phyloP scores from a whole-genome alignment of 64 coral and sea anemone species.

The Actinia tenebrosa region DNA sequence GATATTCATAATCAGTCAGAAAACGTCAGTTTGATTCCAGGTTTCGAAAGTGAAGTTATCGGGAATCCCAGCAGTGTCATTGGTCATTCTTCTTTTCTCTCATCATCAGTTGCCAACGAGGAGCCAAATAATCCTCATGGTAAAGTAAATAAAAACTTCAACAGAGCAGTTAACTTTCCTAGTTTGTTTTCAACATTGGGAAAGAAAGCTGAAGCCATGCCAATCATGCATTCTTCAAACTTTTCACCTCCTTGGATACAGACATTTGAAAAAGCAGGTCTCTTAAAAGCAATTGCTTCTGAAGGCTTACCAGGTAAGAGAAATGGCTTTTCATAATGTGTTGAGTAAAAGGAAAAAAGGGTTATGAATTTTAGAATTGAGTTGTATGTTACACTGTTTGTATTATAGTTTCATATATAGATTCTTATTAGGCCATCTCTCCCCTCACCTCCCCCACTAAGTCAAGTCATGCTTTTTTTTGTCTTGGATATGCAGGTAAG shows the following conservation, averaged over 20 bases:
- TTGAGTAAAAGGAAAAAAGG: too few species aligned
- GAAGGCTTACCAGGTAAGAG: conserved; percentile 2
- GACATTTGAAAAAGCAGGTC: not conserved
- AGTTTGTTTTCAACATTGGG: not conserved
- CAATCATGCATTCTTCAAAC: not conserved
- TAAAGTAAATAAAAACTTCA: not conserved
- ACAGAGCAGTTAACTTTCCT: not conserved
- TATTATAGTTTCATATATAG: too few species aligned
- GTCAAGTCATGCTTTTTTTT: too few species aligned
- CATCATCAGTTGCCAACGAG: not conserved
- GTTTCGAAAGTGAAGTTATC: not conserved
- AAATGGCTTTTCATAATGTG: too few species aligned
- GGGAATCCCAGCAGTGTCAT: not conserved
- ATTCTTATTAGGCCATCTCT: too few species aligned
- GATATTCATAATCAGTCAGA: not conserved
- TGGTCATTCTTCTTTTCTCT: not conserved
- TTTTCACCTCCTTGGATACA: not conserved
- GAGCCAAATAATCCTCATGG: not conserved
- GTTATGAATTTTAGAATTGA: too few species aligned
- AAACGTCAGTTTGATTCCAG: not conserved
- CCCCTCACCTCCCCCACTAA: too few species aligned
- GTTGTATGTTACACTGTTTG: too few species aligned
- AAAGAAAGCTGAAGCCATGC: not conserved
- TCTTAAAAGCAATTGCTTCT: not conserved
- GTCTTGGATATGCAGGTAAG: too few species aligned